phyloP scores from a whole-genome alignment of 2,797 vertebrate species.

The Chrosomus eos region DNA sequence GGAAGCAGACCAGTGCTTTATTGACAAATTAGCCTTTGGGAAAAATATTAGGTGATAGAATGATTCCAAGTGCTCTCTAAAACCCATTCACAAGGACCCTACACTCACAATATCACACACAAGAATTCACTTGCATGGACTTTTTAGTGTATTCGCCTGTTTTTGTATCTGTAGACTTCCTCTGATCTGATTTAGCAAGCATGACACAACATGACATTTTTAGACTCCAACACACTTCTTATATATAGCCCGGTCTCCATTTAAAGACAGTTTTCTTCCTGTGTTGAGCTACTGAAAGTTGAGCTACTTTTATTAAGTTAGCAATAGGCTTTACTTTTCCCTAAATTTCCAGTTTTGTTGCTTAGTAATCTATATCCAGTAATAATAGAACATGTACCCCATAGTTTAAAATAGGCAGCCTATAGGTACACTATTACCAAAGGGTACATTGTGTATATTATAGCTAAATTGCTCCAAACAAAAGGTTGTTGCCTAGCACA shows the following conservation, averaged over 20 bases:
- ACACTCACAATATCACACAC: neutral
- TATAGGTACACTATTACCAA: neutral
- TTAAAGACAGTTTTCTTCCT: neutral
- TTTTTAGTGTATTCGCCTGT: neutral
- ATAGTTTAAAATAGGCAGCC: too few species aligned
- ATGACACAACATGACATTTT: slow-evolving; percentile 4
- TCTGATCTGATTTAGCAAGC: neutral
- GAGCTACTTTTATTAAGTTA: neutral
- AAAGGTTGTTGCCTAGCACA: too few species aligned
- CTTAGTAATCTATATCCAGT: too few species aligned
- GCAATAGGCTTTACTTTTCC: neutral
- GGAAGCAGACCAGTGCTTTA: slow-evolving; percentile 45
- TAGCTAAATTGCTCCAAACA: too few species aligned
- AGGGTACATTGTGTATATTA: too few species aligned
- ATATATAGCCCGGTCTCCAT: neutral
- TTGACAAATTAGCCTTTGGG: slow-evolving; percentile 40
- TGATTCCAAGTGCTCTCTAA: slow-evolving; percentile 26
- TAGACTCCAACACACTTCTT: neutral
- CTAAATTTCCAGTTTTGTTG: neutral
- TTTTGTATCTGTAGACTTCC: neutral
- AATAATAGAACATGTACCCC: too few species aligned
- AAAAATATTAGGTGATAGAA: slow-evolving; percentile 32
- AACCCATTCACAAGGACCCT: slow-evolving; percentile 13
- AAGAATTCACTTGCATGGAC: neutral
- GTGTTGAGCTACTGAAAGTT: neutral